These are phyloP conservation scores for Enteromius afrohamiltoni DNA, from an alignment of 2,797 vertebrate genomes.

Conservation along the genomic window DNA sequence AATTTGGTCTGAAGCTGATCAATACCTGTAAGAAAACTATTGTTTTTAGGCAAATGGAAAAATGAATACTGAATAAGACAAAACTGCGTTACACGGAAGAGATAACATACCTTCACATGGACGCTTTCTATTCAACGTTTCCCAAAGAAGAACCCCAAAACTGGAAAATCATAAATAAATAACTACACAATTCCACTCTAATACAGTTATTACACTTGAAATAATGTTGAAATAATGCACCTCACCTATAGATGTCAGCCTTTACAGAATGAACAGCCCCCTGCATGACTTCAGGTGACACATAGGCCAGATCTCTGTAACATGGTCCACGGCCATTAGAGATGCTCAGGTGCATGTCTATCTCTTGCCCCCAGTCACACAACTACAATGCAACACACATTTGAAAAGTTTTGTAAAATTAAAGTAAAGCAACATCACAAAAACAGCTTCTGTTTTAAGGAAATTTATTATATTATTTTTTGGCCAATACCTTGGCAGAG, in stretches of 20 bases:
- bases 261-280: conserved; percentile 63
- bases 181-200: neutral
- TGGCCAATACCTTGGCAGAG: conserved; percentile 71
- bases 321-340: conserved; percentile 45
- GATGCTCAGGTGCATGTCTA: conserved; percentile 50
- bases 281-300: conserved; percentile 69
- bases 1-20: conserved; percentile 55
- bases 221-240: neutral
- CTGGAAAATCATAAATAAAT: conserved; percentile 50
- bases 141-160: conserved; percentile 76
- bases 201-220: neutral
- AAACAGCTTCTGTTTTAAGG: neutral
- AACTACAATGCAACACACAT: conserved; percentile 56
- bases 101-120: conserved; percentile 71
- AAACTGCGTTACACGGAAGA: neutral
- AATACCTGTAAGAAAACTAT: conserved; percentile 50
- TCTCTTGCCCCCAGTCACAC: conserved; percentile 72
- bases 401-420: neutral
- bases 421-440: neutral
- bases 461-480: too few species aligned
- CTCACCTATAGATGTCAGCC: conserved; percentile 76
- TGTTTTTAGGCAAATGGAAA: neutral
- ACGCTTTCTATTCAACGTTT: conserved; percentile 70
- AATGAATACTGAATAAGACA: neutral
- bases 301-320: conserved; percentile 68